These are phyloP conservation scores for Seira sanloemensis DNA, from an alignment of 2,888 invertebrate genomes.

Conservation along the genomic window DNA sequence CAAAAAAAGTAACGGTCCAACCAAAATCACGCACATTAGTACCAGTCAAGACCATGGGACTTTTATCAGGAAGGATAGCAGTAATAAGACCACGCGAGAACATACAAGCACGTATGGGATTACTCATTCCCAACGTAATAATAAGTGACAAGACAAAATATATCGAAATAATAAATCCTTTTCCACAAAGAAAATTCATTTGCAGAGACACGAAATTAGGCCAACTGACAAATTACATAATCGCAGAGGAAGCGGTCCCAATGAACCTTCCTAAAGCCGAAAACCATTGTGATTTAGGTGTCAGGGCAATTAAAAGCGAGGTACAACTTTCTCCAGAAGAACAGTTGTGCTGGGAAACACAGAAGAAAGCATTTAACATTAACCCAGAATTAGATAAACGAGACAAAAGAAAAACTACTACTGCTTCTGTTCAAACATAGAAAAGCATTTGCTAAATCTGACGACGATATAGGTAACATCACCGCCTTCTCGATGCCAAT, in stretches of 20 bases:
- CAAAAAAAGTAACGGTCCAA: too few relatives aligned
- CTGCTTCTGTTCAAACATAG: not conserved
- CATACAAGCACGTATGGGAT: too few relatives aligned
- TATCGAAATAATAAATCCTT: not conserved
- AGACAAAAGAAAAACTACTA: not conserved
- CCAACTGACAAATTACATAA: not conserved
- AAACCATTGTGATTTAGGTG: too few relatives aligned
- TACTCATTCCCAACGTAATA: too few relatives aligned
- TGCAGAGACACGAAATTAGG: not conserved
- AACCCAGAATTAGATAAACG: not conserved
- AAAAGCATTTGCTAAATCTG: not conserved
- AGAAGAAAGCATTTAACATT: not conserved
- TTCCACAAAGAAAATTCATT: not conserved
- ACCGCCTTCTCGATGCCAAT: not conserved
- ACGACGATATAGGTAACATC: slow-evolving; percentile 2
- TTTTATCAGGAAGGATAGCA: too few relatives aligned
- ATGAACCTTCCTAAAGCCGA: not conserved
- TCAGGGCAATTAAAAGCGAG: too few relatives aligned
- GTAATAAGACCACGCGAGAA: too few relatives aligned
- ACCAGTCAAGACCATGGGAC: too few relatives aligned
- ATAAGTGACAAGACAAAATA: not conserved
- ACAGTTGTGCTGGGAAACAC: not conserved
- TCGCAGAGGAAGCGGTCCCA: not conserved
- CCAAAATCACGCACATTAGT: too few relatives aligned
- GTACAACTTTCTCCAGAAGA: not conserved